These are phyloP conservation scores for Plebejus melissa DNA, from an alignment of 2,888 invertebrate genomes.

Conservation along the genomic window DNA sequence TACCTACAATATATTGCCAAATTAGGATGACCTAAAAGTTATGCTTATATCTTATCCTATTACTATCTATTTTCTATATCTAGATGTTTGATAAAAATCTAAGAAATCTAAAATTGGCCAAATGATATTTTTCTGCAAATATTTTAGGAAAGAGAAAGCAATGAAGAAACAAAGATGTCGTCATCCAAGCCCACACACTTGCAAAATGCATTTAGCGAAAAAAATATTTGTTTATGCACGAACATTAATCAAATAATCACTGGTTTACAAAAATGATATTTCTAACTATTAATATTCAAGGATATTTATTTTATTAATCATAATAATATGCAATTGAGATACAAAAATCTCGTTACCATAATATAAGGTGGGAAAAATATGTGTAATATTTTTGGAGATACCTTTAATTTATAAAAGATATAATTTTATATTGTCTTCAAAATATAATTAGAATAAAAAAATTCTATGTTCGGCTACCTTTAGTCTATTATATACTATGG, in stretches of 20 bases:
- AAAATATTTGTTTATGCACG: background rate
- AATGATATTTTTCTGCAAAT: background rate
- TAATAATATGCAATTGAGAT: background rate
- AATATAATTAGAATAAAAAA: no score
- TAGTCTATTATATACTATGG: no score
- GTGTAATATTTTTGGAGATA: no score
- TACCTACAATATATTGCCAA: no score
- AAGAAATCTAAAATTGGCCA: background rate
- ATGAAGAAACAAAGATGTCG: slow-evolving; percentile 3
- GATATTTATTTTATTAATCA: background rate
- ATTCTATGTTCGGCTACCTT: no score
- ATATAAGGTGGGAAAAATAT: no score
- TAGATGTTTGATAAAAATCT: background rate
- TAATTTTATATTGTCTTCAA: no score
- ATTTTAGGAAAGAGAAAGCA: slow-evolving; percentile 20
- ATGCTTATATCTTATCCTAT: background rate
- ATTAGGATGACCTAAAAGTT: background rate
- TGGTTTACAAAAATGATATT: background rate
- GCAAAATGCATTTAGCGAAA: slow-evolving; percentile 17
- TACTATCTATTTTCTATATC: background rate
- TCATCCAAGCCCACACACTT: background rate
- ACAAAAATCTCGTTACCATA: background rate
- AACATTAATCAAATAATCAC: background rate
- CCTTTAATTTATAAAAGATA: no score
- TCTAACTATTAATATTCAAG: background rate